Percentiles rank a stretch among this genome's conserved stretches.
phyloP scores from a whole-genome alignment of 2,888 invertebrate genomes.

The Halictus quadricinctus region DNA sequence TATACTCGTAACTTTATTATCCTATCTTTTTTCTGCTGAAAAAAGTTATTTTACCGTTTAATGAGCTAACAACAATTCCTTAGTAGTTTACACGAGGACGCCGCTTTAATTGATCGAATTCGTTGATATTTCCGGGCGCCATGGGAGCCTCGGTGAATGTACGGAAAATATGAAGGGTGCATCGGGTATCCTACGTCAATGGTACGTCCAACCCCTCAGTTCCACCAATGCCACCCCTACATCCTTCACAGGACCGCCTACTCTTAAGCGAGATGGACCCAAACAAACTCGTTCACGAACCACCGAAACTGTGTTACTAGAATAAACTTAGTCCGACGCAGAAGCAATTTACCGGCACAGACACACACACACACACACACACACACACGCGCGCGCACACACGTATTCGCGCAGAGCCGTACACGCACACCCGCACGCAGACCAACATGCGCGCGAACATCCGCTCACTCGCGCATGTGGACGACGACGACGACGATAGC shows the following conservation, averaged over 20 bases:
- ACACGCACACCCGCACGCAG: background rate
- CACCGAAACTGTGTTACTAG: conserved; percentile 78
- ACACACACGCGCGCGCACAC: background rate
- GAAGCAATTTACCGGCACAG: conserved; percentile 66
- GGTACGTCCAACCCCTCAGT: conserved; percentile 48
- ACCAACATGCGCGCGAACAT: background rate
- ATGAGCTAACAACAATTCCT: too few species aligned
- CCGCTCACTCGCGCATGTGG: background rate
- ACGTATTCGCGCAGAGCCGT: background rate
- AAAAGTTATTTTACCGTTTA: too few species aligned
- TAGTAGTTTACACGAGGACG: too few species aligned
- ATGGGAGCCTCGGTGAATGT: conserved; percentile 11
- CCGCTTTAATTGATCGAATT: background rate
- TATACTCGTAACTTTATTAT: too few species aligned
- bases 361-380: background rate
- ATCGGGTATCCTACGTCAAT: conserved; percentile 31
- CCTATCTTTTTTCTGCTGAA: too few species aligned
- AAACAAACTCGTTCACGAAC: conserved; percentile 74
- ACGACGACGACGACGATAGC: background rate
- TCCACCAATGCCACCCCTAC: conserved; percentile 58
- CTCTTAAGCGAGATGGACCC: conserved; percentile 77
- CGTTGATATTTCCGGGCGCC: background rate
- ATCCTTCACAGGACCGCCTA: conserved; percentile 71
- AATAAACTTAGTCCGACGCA: conserved; percentile 73
- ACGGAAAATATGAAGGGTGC: conserved; percentile 15